phyloP scores from a whole-genome alignment of 2,888 invertebrate genomes.

The Macrophya annulata region DNA sequence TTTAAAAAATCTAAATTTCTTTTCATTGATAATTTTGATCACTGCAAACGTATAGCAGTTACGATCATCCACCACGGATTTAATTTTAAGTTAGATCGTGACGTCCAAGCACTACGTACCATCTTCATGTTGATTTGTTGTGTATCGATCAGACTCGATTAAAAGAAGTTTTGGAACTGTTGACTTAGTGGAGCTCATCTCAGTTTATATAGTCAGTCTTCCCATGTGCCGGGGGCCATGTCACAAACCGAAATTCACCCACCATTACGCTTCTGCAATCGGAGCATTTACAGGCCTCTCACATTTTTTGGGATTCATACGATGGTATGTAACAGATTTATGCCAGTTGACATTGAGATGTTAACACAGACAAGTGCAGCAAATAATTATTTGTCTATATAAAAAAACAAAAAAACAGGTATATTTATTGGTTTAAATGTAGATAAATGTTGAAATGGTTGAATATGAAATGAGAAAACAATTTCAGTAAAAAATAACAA shows the following conservation, averaged over 20 bases:
- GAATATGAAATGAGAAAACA: background rate
- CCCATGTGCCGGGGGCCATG: background rate
- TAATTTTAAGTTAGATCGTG: background rate
- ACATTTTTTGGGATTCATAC: background rate
- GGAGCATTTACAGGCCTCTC: background rate
- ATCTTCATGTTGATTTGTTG: slow-evolving; percentile 22
- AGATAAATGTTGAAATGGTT: background rate
- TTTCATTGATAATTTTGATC: background rate
- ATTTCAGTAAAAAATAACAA: background rate
- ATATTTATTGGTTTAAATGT: background rate
- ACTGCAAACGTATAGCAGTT: background rate
- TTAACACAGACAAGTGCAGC: background rate
- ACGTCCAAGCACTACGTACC: slow-evolving; percentile 27
- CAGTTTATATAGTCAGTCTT: slow-evolving; percentile 35
- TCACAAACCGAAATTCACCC: slow-evolving; percentile 6
- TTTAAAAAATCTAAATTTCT: background rate
- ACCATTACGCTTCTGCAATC: background rate
- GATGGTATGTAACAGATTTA: background rate
- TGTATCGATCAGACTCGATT: background rate
- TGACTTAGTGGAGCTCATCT: slow-evolving; percentile 13
- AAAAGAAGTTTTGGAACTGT: slow-evolving; percentile 22
- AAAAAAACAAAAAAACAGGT: too few species aligned
- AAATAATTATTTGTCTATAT: background rate
- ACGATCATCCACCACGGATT: background rate
- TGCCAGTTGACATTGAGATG: background rate